phyloP scores from a whole-genome alignment of 2,113 vertebrate species.

The Geothlypis trichas region DNA sequence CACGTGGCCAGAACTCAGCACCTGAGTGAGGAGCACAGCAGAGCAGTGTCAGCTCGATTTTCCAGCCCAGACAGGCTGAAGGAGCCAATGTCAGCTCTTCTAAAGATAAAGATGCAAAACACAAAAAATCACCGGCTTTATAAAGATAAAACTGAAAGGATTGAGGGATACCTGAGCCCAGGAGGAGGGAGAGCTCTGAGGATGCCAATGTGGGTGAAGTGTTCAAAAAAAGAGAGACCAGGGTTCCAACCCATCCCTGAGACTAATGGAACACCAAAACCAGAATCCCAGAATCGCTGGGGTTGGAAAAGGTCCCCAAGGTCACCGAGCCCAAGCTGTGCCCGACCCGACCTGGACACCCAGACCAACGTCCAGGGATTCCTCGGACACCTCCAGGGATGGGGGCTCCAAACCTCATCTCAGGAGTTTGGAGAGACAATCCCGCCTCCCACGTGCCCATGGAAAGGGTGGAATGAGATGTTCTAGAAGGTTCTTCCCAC shows the following conservation, averaged over 20 bases:
- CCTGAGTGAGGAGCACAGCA: neutral
- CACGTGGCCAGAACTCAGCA: neutral
- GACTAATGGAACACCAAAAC: neutral
- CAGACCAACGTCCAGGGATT: fast-evolving
- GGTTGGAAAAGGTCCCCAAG: neutral
- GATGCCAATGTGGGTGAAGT: too few relatives aligned
- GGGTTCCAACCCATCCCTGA: neutral
- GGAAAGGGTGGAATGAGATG: neutral
- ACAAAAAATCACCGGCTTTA: neutral
- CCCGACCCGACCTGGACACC: fast-evolving
- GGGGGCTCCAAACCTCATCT: too few relatives aligned
- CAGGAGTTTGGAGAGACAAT: neutral
- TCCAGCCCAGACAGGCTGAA: neutral
- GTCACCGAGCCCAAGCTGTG: fast-evolving
- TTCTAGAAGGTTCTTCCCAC: neutral
- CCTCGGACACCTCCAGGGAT: neutral
- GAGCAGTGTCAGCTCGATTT: fast-evolving
- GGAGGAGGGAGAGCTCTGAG: neutral
- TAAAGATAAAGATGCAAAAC: neutral
- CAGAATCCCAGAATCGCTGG: neutral
- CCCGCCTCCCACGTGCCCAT: neutral
- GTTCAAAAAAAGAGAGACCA: neutral
- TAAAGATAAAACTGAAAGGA: neutral
- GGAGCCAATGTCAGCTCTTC: neutral
- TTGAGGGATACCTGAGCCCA: fast-evolving